Evolutionary conservation across 2,888 invertebrate genomes (phyloP).

Genomic region (Eustalomyia histrio): DNA sequence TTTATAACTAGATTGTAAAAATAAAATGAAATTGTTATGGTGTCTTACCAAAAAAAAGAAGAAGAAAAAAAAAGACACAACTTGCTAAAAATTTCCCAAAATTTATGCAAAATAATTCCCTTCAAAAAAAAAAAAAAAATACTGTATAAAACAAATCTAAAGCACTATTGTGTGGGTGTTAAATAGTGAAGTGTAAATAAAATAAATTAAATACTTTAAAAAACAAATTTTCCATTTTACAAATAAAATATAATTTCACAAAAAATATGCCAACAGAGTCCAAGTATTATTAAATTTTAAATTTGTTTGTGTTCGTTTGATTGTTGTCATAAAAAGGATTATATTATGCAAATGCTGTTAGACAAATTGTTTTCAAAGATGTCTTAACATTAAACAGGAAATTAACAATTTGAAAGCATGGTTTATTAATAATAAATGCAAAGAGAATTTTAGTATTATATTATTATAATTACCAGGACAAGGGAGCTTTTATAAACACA

Average conservation of each 20-base stretch:
- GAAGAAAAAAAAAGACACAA: too few relatives aligned
- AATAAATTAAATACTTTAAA: constrained; percentile 40
- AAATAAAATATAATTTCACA: neutral
- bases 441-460: neutral
- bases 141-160: neutral
- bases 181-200: constrained; percentile 40
- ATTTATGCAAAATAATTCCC: neutral
- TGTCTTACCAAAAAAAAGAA: too few relatives aligned
- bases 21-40: neutral
- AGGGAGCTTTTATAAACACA: too few relatives aligned
- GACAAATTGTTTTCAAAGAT: constrained; percentile 12
- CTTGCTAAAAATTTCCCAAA: neutral
- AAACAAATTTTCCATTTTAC: neutral
- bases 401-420: neutral
- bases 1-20: constrained; percentile 47
- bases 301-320: neutral
- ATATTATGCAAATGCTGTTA: neutral
- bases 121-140: neutral
- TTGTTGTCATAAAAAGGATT: neutral
- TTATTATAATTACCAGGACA: neutral
- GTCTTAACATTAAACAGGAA: constrained; percentile 17
- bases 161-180: constrained; percentile 23
- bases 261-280: neutral
- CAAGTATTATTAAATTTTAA: neutral
- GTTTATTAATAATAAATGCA: neutral